phyloP scores from a whole-genome alignment of 2,797 vertebrate genomes.

The Notolabrus celidotus region DNA sequence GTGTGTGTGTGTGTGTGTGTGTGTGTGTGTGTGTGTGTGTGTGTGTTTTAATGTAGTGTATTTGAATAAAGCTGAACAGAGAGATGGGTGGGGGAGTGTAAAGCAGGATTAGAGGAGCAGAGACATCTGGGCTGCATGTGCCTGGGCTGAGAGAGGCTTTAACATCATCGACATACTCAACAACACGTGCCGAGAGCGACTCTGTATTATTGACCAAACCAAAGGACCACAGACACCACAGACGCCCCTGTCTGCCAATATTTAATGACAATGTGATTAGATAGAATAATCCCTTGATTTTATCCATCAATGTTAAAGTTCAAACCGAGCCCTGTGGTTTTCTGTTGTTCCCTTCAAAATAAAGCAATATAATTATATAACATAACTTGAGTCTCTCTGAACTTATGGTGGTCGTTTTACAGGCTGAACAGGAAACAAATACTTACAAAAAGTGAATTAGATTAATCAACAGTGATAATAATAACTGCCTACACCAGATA shows the following conservation, averaged over 20 bases:
- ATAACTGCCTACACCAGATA: no score
- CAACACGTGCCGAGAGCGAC: constrained; percentile 45
- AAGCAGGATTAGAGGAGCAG: constrained; percentile 63
- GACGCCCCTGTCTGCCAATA: no score
- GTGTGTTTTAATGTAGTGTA: constrained; percentile 2
- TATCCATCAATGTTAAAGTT: no score
- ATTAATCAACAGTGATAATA: no score
- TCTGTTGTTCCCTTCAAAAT: no score
- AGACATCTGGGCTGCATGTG: constrained; percentile 68
- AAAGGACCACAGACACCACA: constrained; percentile 6
- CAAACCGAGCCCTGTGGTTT: no score
- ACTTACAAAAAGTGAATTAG: no score
- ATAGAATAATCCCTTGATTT: background rate
- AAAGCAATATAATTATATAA: no score
- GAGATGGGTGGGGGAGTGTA: constrained; percentile 31
- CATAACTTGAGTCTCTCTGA: no score
- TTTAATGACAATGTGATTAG: background rate
- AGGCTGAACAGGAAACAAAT: no score
- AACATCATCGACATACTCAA: constrained; percentile 17
- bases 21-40: constrained; percentile 1
- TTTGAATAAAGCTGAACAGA: constrained; percentile 34
- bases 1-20: no score
- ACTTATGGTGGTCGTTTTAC: no score
- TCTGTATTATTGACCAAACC: background rate
- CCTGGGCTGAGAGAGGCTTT: constrained; percentile 60